These are phyloP conservation scores for Malacoctenus gilli DNA, from an alignment of 2,797 vertebrate species.

Conservation along the genomic window DNA sequence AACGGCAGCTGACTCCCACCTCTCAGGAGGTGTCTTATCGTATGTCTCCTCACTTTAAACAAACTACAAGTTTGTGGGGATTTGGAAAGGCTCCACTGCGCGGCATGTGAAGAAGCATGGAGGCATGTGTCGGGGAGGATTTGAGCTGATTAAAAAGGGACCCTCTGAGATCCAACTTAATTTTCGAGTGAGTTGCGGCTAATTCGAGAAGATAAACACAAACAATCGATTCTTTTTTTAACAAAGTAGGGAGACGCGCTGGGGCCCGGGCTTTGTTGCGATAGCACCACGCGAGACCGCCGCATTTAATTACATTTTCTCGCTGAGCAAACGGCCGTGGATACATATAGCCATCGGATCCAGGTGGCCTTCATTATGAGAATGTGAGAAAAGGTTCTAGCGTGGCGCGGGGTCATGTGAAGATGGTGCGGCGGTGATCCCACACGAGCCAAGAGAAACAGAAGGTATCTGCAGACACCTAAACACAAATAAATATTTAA, in stretches of 20 bases:
- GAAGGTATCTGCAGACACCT: slow-evolving; percentile 31
- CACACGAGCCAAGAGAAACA: slow-evolving; percentile 26
- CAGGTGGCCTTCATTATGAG: slow-evolving; percentile 69
- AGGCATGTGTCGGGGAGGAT: slow-evolving; percentile 47
- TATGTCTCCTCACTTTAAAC: slow-evolving; percentile 64
- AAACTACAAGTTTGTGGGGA: slow-evolving; percentile 66
- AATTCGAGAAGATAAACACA: slow-evolving; percentile 73
- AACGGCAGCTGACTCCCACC: slow-evolving; percentile 66
- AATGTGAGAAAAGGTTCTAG: slow-evolving; percentile 50
- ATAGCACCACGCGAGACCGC: slow-evolving; percentile 65
- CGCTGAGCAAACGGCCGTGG: slow-evolving; percentile 51
- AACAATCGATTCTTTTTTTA: slow-evolving; percentile 63
- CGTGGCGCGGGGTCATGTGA: slow-evolving; percentile 66
- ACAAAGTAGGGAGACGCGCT: slow-evolving; percentile 31
- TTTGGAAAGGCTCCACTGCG: slow-evolving; percentile 51
- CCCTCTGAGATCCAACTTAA: slow-evolving; percentile 56
- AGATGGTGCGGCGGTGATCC: slow-evolving; percentile 63
- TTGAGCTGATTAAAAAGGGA: slow-evolving; percentile 54
- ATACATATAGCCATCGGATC: slow-evolving; percentile 66
- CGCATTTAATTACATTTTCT: slow-evolving; percentile 72
- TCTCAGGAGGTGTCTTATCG: slow-evolving; percentile 68
- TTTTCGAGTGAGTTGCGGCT: slow-evolving; percentile 61
- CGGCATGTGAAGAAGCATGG: slow-evolving; percentile 49
- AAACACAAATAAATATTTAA: slow-evolving; percentile 72
- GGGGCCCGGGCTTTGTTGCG: slow-evolving; percentile 62